These are phyloP conservation scores for cattle (Bos taurus) DNA, from an alignment of 2,113 vertebrate genomes.

Conservation along the genomic window ARS-UCD2.0 NC_037329.1:39782501-39783000, in stretches of 20 bases:
- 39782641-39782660: neutral
- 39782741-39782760: neutral
- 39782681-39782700: neutral
- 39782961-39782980: neutral
- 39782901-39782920: neutral
- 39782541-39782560: neutral
- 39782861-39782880: neutral
- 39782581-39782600: neutral
- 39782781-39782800: neutral
- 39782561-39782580: neutral
- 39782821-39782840: neutral
- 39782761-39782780: neutral
- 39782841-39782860: neutral
- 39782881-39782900: neutral
- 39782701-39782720: neutral
- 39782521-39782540: neutral
- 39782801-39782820: neutral
- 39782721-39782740: neutral
- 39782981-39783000: neutral
- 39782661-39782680: neutral
- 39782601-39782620: neutral
- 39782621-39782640: neutral
- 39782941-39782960: slow-evolving; percentile 19
- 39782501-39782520: neutral
- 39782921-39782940: slow-evolving; percentile 7